Conservation (phyloP, 1,140 invertebrate genomes). For the Pseudomyrmex flavicornis region DNA sequence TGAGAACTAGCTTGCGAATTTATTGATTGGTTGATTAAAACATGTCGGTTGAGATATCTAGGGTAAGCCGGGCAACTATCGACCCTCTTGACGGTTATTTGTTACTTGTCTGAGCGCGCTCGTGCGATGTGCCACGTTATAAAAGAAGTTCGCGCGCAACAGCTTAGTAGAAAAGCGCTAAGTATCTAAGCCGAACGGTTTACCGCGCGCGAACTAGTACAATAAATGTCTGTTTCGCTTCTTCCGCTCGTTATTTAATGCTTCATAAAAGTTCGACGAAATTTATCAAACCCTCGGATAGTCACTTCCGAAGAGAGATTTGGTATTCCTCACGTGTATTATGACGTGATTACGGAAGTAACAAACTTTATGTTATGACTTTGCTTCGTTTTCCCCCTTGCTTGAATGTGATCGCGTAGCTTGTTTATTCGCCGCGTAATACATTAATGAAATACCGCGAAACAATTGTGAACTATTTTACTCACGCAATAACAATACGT, state of each 20-base stretch:
- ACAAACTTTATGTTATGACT: too few species aligned
- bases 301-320: not conserved
- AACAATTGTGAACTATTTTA: too few species aligned
- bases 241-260: not conserved
- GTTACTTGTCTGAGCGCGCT: constrained; percentile 39
- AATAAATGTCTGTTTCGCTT: constrained; percentile 15
- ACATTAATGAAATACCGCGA: too few species aligned
- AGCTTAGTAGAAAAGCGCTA: constrained; percentile 12
- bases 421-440: too few species aligned
- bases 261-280: not conserved
- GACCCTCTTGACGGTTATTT: constrained; percentile 68
- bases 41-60: constrained; percentile 73
- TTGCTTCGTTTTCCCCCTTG: too few species aligned
- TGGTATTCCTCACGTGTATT: too few species aligned
- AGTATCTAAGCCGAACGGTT: constrained; percentile 3
- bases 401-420: too few species aligned
- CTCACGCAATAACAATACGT: too few species aligned
- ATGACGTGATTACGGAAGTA: too few species aligned
- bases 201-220: not conserved
- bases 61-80: constrained; percentile 68
- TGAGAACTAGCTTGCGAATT: constrained; percentile 69
- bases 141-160: constrained; percentile 34
- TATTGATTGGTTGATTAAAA: constrained; percentile 74
- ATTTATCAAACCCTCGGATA: constrained; percentile 3
- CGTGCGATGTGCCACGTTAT: constrained; percentile 44